These are phyloP conservation scores for Psammodynastes pulverulentus DNA, from an alignment of 2,113 vertebrate species.

Conservation along the genomic window DNA sequence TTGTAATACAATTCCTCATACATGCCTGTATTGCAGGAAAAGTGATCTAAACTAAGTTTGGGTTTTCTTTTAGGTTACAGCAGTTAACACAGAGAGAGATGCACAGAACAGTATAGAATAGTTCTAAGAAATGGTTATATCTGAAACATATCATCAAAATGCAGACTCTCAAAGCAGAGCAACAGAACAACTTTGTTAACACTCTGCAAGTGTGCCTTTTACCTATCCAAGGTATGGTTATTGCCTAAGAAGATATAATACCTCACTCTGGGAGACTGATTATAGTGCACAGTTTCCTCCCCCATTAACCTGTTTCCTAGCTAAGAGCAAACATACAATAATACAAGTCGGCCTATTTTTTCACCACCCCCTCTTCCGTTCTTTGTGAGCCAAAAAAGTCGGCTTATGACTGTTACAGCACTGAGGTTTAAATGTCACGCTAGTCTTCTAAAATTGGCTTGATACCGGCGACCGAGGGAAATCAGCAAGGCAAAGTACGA, in stretches of 20 bases:
- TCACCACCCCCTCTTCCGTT: not conserved
- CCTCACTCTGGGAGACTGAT: not conserved
- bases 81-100: not conserved
- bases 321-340: not conserved
- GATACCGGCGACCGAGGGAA: not conserved
- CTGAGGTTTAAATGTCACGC: not conserved
- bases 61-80: not conserved
- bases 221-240: not conserved
- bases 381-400: not conserved
- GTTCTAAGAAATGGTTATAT: not conserved
- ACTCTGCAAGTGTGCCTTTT: not conserved
- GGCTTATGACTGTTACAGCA: not conserved
- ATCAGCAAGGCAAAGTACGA: too few relatives aligned
- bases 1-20: not conserved
- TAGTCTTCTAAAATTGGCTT: not conserved
- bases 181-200: not conserved
- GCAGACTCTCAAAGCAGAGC: not conserved
- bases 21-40: not conserved
- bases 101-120: not conserved
- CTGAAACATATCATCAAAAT: not conserved
- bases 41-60: not conserved
- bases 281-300: not conserved
- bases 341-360: not conserved
- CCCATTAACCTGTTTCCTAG: not conserved
- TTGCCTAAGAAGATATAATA: not conserved